Evolutionary conservation across 2,888 invertebrate genomes (phyloP), one percentile per base, ranked within the genome.

Genomic region (Philhelius pedissequus): DNA sequence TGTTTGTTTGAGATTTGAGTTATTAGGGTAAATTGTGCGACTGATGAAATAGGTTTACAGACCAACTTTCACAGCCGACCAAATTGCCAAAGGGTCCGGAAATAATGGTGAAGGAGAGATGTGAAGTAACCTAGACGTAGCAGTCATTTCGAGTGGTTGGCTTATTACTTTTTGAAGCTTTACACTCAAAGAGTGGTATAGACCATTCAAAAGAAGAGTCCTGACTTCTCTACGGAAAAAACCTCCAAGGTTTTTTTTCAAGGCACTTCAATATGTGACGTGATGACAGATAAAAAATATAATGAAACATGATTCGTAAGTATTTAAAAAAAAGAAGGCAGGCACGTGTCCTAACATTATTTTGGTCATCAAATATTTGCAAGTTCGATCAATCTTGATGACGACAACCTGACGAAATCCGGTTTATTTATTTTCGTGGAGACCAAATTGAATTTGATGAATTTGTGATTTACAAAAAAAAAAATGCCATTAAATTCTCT

Each of bases 1-100:
- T 43, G 54, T 9, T 32, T 64, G 15, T 40, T 52, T 54, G 32
- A 74, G 22, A 13, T 40, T 52, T 54, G 32, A 74, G 22, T 73
- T 73, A 52, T 62, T 64, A 30, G 40, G 73, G 73, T 30, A 73
- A 73, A 74, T 64, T 74, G 73, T 73, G 52, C 62, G 62, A 54
- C 52, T 43, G 54, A 11, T 27, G 25, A 27, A 40, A 62, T 22
- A 43, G 30, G n/a, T 8, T 50, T 3, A 18, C 62, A n/a, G 40
- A 54, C 58, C 45, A 13, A 48, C 15, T 6, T 18, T 32, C 4
- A 9, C 40, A 8, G 27, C 27, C 15, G 27, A 56, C 43, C 30
- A 22, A 30, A 43, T 64, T 48, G 48, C 32, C 45, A 45, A 45
- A 30, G 48, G 45, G 45, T 32, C 32, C 48, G 48, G 64, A 64